phyloP scores from a whole-genome alignment of 2,888 invertebrate species.

The Drosophila diplacantha region DNA sequence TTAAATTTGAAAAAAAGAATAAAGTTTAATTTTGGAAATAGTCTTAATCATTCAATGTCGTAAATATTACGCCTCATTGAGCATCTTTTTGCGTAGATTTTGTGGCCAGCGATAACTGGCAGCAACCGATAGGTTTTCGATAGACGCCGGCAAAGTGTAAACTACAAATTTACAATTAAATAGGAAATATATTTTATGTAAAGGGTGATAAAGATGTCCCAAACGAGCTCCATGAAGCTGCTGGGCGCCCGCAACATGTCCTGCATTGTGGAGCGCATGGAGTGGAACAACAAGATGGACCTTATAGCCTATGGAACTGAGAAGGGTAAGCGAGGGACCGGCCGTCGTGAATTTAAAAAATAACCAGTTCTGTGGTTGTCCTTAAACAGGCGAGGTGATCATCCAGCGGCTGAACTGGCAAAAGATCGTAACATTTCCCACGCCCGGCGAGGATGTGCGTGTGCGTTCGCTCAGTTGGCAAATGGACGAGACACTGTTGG shows the following conservation, averaged over 20 bases:
- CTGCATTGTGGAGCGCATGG: constrained; percentile 85
- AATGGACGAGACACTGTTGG: constrained; percentile 93
- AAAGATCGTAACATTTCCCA: constrained; percentile 90
- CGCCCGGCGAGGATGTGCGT: constrained; percentile 85
- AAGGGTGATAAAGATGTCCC: constrained; percentile 64
- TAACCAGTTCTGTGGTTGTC: background rate
- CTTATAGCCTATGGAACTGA: constrained; percentile 91
- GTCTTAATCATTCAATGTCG: background rate
- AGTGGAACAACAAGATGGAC: constrained; percentile 97
- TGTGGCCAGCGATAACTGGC: background rate
- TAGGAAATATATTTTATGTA: background rate
- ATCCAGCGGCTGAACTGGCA: constrained; percentile 95
- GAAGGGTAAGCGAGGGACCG: constrained; percentile 81
- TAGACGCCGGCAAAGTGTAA: constrained; percentile 29
- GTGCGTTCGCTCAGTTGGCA: constrained; percentile 93
- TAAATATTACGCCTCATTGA: background rate
- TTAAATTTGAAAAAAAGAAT: background rate
- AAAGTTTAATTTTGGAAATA: background rate
- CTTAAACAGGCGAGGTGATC: constrained; percentile 86
- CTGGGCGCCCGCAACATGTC: constrained; percentile 76
- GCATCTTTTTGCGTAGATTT: background rate
- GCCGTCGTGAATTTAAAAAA: background rate
- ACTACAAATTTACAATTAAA: constrained; percentile 2
- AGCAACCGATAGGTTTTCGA: constrained; percentile 12
- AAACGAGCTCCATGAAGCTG: constrained; percentile 76